These are phyloP conservation scores for Chelonoidis abingdonii DNA, from an alignment of 2,113 vertebrate genomes.

Conservation along the genomic window DNA sequence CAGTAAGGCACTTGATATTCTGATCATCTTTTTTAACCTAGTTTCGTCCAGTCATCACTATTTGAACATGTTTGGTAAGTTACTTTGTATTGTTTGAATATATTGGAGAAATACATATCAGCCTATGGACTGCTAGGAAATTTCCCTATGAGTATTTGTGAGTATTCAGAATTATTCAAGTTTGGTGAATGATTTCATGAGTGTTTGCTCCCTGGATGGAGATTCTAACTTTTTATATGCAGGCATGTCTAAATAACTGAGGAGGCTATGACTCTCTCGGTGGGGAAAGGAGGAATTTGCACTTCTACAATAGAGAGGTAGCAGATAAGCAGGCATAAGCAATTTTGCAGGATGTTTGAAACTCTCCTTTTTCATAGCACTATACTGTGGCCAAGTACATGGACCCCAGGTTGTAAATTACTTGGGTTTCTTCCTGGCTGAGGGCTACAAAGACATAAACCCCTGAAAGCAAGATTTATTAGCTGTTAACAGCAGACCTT, in stretches of 20 bases:
- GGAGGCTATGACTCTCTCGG: background rate
- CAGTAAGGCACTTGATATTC: background rate
- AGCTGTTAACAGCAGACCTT: conserved; percentile 6
- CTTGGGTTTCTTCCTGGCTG: background rate
- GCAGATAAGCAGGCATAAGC: background rate
- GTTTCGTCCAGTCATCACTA: background rate
- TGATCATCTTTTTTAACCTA: background rate
- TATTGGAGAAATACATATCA: background rate
- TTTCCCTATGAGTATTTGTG: background rate
- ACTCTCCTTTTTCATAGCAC: background rate
- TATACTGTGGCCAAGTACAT: background rate
- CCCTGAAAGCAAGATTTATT: background rate
- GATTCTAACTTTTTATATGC: fast-evolving
- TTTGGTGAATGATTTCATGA: fast-evolving
- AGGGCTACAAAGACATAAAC: background rate
- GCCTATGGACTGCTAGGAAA: background rate
- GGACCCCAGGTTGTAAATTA: background rate
- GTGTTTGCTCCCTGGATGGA: background rate
- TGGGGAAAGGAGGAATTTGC: background rate
- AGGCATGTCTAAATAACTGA: background rate
- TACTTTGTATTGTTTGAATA: background rate
- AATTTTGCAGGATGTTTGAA: background rate
- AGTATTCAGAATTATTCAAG: background rate
- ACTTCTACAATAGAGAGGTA: background rate
- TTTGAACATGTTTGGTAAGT: background rate